Conservation (phyloP, 2,113 vertebrate genomes). For the Rhea americana region DNA sequence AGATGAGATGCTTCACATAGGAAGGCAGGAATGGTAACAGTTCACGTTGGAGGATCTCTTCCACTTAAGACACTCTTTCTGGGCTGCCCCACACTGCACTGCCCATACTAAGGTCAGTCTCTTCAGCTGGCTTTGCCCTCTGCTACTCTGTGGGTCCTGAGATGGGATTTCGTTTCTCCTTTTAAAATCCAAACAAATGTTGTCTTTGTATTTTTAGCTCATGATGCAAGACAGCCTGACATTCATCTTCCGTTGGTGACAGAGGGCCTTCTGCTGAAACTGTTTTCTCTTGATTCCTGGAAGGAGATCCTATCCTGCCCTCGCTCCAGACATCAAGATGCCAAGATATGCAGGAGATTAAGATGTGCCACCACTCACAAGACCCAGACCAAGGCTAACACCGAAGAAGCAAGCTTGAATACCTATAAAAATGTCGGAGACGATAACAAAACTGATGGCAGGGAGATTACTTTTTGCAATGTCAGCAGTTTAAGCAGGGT, state of each 20-base stretch:
- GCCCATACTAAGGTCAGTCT: neutral
- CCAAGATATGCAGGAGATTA: neutral
- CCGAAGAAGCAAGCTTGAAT: neutral
- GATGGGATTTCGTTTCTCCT: neutral
- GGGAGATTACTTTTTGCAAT: neutral
- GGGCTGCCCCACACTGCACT: neutral
- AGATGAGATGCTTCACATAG: neutral
- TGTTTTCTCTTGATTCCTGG: neutral
- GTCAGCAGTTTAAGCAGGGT: neutral
- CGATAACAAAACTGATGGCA: neutral
- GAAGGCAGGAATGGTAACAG: neutral
- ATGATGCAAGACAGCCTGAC: neutral
- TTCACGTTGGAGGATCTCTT: neutral
- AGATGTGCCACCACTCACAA: neutral
- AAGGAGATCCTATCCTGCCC: neutral
- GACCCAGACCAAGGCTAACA: neutral
- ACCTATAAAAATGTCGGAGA: neutral
- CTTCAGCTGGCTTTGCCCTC: neutral
- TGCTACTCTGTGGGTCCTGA: neutral
- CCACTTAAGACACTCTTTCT: neutral
- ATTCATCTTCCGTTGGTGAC: neutral
- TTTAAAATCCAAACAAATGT: neutral
- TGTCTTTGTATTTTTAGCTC: neutral
- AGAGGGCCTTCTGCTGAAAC: neutral
- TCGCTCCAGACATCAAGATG: neutral